Base-by-base conservation (phyloP, 37 sponge, comb jelly and placozoan genomes). In the Spongilla lacustris region DNA sequence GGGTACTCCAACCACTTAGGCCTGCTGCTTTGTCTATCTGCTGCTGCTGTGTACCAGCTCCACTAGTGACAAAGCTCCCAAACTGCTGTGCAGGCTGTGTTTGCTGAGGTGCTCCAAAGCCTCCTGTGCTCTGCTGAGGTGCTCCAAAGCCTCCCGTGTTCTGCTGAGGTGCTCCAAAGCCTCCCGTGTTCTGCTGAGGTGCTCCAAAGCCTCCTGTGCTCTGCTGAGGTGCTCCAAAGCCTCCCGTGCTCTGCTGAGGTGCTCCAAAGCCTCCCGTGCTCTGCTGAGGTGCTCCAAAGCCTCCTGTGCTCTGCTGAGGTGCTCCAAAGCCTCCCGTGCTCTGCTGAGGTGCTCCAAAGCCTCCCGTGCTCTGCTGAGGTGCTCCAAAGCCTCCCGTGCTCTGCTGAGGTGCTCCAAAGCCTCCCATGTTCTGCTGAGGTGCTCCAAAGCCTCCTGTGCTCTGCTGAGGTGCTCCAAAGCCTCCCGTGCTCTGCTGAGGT, bases 391-490 rank as follows among this genome's bases (percentile, higher is more conserved):
- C 27, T 32, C 14, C 73, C 73, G 19, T n/a, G 14, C 73, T 25
- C 31, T 25, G 41, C 41, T 41, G 41, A 14, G 58, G 58, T 58
- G 19, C 58, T 17, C 58, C 58, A 17, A 58, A 58, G 34, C 33
- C 75, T 74, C 36, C 75, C 22, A 21, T 5, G 24, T 36, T 24
- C 24, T 35, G 33, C 30, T 58, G 58, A 1, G 58, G 58, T 58
- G 19, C 58, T 17, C 58, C 58, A 58, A 58, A 58, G 58, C 58
- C 34, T 74, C 9, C 30, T 3, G 34, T 32, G 3, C 33, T 23
- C 75, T 74, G 75, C 31, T 74, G 75, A 10, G 75, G 33, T 24
- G 34, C 75, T 4, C 75, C 75, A 29, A 31, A 74, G 33, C 34
- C 23, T 24, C 36, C 30, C 23, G 33, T 4, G 23, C 75, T 10